A percentile compares a stretch with the other conserved stretches of the same genome.
Conservation (phyloP, 2,888 invertebrate genomes). For the Epinotia brunnichana region DNA sequence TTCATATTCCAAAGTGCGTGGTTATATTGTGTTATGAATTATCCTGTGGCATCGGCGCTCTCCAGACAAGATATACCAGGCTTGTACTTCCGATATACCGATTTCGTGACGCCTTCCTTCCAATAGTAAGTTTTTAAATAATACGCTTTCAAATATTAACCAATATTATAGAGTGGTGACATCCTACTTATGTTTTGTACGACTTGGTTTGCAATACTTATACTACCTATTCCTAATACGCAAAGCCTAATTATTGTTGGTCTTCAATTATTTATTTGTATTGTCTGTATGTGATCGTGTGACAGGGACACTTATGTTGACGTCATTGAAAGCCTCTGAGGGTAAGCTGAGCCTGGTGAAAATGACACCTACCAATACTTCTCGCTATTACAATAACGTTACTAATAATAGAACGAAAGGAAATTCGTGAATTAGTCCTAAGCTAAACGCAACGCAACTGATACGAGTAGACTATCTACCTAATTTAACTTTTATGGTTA, state of each 20-base stretch:
- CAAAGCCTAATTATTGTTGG: too few species aligned
- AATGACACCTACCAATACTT: neutral
- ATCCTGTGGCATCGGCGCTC: slow-evolving; percentile 8
- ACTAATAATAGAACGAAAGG: neutral
- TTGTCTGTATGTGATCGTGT: neutral
- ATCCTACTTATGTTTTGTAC: neutral
- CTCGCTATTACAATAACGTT: neutral
- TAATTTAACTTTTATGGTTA: too few species aligned
- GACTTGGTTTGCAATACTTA: neutral
- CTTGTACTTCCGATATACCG: slow-evolving; percentile 9
- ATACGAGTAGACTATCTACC: too few species aligned
- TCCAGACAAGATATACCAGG: neutral
- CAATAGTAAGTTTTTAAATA: slow-evolving; percentile 20
- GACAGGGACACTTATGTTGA: neutral
- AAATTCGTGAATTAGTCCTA: too few species aligned
- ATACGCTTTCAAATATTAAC: neutral
- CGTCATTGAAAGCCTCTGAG: neutral
- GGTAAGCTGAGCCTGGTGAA: neutral
- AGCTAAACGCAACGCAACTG: too few species aligned
- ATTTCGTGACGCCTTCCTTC: neutral
- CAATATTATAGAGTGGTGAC: neutral
- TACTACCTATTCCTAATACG: too few species aligned
- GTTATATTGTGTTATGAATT: slow-evolving; percentile 19
- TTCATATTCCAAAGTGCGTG: slow-evolving; percentile 12
- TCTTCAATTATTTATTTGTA: neutral